Evolutionary conservation across 2,113 vertebrate species (phyloP).

Genomic region (Tamias sibiricus): DNA sequence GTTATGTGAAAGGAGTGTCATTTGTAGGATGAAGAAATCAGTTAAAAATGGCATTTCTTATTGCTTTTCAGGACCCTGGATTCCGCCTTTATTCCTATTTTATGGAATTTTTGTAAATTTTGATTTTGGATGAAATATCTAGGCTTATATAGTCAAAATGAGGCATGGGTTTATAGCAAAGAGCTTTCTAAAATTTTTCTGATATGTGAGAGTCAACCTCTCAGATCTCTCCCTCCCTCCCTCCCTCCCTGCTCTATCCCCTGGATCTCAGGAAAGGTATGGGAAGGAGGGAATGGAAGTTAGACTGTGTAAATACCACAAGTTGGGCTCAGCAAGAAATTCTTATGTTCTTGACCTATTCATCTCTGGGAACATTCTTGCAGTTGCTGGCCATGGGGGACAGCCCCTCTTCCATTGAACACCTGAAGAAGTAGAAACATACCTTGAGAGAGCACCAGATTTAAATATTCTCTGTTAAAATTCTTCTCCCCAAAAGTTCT

Average conservation of each 20-base stretch:
- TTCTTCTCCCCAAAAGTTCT: neutral
- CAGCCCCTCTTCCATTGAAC: neutral
- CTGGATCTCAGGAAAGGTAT: neutral
- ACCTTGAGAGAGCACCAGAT: neutral
- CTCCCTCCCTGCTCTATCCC: neutral
- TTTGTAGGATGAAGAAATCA: constrained; percentile 10
- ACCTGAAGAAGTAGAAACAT: neutral
- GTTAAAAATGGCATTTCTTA: constrained; percentile 12
- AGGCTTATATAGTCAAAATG: neutral
- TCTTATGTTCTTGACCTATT: neutral
- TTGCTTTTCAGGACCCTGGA: neutral
- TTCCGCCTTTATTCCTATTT: neutral
- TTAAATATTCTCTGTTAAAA: neutral
- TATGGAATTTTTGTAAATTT: constrained; percentile 24
- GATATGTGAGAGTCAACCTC: neutral
- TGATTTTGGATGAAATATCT: neutral
- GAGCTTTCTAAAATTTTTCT: constrained; percentile 12
- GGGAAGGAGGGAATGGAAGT: neutral
- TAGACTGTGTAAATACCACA: neutral
- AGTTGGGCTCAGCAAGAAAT: neutral
- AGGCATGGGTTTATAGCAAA: constrained; percentile 10
- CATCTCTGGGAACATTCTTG: neutral
- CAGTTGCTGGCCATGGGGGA: neutral
- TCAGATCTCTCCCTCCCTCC: neutral
- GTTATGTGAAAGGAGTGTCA: neutral